Evolutionary conservation across 2,888 invertebrate genomes (phyloP).

Genomic region (Mystacides longicornis): DNA sequence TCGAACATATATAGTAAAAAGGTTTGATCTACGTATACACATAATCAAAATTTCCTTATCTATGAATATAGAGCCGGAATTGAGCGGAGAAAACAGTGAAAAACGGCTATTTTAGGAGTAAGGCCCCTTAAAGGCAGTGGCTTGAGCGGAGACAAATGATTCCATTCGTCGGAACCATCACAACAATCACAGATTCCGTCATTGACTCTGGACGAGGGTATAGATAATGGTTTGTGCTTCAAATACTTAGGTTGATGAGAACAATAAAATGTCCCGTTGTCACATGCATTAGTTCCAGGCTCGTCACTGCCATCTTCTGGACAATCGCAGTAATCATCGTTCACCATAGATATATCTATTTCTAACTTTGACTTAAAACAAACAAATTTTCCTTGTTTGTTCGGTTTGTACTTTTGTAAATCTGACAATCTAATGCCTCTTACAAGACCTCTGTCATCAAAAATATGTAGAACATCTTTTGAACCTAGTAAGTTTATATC

Average conservation of each 20-base stretch:
- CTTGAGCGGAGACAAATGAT: not conserved
- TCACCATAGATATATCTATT: conserved; percentile 53
- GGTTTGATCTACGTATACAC: too few relatives aligned
- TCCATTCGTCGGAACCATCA: conserved; percentile 81
- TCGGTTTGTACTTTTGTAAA: conserved; percentile 30
- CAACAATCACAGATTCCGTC: conserved; percentile 94
- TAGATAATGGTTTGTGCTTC: conserved; percentile 35
- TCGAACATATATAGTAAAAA: too few relatives aligned
- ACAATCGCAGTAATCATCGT: conserved; percentile 87
- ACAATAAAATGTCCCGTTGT: conserved; percentile 79
- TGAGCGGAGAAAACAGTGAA: too few relatives aligned
- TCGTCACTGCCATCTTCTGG: conserved; percentile 64
- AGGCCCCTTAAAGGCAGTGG: conserved; percentile 3
- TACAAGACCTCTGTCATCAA: conserved; percentile 12
- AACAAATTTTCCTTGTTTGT: conserved; percentile 34
- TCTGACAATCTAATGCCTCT: conserved; percentile 16
- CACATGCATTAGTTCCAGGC: conserved; percentile 85
- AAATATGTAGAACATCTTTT: not conserved
- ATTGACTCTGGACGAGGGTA: conserved; percentile 78
- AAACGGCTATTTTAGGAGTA: too few relatives aligned
- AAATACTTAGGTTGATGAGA: conserved; percentile 40
- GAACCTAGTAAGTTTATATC: too few relatives aligned
- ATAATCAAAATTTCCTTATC: too few relatives aligned
- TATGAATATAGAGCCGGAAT: too few relatives aligned
- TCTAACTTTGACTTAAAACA: conserved; percentile 40